These are phyloP conservation scores for Cylas formicarius DNA, from an alignment of 1,140 invertebrate genomes.

Conservation along the genomic window DNA sequence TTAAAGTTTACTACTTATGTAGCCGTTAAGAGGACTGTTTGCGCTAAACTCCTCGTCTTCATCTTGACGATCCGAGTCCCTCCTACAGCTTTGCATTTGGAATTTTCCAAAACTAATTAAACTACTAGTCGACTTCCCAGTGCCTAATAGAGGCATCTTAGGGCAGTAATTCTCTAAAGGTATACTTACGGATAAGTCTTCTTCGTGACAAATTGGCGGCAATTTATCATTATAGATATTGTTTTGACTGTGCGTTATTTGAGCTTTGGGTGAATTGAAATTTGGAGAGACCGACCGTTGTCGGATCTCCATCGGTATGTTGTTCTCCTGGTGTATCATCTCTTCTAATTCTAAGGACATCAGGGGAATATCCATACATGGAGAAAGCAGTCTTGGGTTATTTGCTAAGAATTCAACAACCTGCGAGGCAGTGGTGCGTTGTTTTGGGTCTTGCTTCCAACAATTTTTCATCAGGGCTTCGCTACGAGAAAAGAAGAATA, in stretches of 20 bases:
- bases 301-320: conserved; percentile 35
- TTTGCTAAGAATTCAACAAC: conserved; percentile 73
- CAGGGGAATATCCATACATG: conserved; percentile 70
- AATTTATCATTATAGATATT: neutral
- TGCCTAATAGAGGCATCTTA: conserved; percentile 33
- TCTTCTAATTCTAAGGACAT: conserved; percentile 63
- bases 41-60: conserved; percentile 21
- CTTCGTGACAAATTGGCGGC: conserved; percentile 3
- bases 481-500: conserved; percentile 44
- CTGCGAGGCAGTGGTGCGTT: conserved; percentile 66
- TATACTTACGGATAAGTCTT: conserved; percentile 25
- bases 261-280: conserved; percentile 6
- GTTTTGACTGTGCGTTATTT: neutral
- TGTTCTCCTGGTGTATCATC: conserved; percentile 48
- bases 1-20: conserved; percentile 17
- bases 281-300: conserved; percentile 28
- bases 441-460: conserved; percentile 63
- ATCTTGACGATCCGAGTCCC: conserved; percentile 20
- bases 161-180: conserved; percentile 36
- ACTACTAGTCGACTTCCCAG: conserved; percentile 23
- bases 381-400: conserved; percentile 66
- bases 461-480: conserved; percentile 67
- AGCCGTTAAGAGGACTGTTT: conserved; percentile 21
- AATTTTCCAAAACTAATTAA: conserved; percentile 28
- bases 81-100: conserved; percentile 23